A percentile compares a stretch with the other conserved stretches of the same genome.
phyloP scores from a whole-genome alignment of 1,140 invertebrate species.

The Drosophila watanabei region DNA sequence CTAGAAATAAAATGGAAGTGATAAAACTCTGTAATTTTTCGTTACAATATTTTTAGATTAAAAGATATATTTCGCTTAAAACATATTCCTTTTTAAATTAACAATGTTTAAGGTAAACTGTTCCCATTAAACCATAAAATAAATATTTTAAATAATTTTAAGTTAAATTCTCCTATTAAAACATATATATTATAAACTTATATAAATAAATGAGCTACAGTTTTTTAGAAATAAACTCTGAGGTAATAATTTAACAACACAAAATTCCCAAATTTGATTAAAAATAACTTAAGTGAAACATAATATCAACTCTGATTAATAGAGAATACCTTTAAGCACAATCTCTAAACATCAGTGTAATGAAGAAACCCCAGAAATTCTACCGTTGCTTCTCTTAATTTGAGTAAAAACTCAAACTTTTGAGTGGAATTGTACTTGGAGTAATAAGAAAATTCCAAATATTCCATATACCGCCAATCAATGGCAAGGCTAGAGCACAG shows the following conservation, averaged over 20 bases:
- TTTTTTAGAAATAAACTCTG: background rate
- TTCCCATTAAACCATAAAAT: no score
- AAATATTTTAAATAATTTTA: no score
- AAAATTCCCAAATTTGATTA: background rate
- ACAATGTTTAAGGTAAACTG: no score
- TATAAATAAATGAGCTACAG: no score
- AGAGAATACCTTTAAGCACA: background rate
- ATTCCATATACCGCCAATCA: background rate
- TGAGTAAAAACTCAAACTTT: background rate
- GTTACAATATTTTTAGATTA: no score
- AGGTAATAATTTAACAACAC: background rate
- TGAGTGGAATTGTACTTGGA: slow-evolving; percentile 17
- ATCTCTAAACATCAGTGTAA: background rate
- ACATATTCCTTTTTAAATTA: no score
- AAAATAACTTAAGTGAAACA: background rate
- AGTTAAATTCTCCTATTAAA: no score
- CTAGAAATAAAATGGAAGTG: no score
- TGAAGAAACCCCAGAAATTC: background rate
- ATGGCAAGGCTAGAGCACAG: slow-evolving; percentile 12
- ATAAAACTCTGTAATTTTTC: no score
- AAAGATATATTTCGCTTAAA: no score
- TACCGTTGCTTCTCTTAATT: background rate
- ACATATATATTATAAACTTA: no score
- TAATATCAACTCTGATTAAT: background rate
- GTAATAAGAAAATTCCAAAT: slow-evolving; percentile 2